These are phyloP conservation scores for Drosophila jambulina DNA, from an alignment of 1,140 invertebrate genomes.

Conservation along the genomic window DNA sequence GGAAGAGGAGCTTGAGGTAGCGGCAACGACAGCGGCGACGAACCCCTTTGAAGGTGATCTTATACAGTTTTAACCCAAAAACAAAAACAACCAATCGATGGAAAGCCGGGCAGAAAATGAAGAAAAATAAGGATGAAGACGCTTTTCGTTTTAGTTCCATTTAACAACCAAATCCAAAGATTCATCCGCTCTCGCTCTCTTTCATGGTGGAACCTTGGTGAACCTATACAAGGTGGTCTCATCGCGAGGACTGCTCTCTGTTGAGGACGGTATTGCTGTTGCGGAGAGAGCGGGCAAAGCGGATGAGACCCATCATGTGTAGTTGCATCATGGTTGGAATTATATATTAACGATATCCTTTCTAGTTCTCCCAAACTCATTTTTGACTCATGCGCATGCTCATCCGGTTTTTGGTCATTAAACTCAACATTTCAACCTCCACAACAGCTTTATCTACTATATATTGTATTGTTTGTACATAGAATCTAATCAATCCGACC, in stretches of 20 bases:
- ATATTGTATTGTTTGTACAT: conserved; percentile 13
- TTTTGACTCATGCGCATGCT: conserved; percentile 3
- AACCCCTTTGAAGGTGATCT: conserved; percentile 86
- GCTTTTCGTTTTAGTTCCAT: conserved; percentile 34
- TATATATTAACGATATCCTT: background rate
- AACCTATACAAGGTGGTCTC: background rate
- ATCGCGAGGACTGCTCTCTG: background rate
- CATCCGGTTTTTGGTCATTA: conserved; percentile 4
- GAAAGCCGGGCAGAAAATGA: conserved; percentile 10
- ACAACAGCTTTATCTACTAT: conserved; percentile 1
- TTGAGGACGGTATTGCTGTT: background rate
- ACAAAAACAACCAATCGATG: background rate
- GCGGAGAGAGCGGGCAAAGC: too few relatives aligned
- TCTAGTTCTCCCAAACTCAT: background rate
- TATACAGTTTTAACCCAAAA: conserved; percentile 81
- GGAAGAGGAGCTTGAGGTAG: conserved; percentile 9
- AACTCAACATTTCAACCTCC: background rate
- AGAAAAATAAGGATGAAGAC: background rate
- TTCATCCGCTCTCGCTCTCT: conserved; percentile 23
- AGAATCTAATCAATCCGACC: background rate
- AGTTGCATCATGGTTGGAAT: background rate
- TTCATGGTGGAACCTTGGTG: background rate
- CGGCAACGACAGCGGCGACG: conserved; percentile 1
- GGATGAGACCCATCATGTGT: background rate
- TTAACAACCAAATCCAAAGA: conserved; percentile 8